Conservation (phyloP, 2,888 invertebrate species). For the Eupithecia inturbata region DNA sequence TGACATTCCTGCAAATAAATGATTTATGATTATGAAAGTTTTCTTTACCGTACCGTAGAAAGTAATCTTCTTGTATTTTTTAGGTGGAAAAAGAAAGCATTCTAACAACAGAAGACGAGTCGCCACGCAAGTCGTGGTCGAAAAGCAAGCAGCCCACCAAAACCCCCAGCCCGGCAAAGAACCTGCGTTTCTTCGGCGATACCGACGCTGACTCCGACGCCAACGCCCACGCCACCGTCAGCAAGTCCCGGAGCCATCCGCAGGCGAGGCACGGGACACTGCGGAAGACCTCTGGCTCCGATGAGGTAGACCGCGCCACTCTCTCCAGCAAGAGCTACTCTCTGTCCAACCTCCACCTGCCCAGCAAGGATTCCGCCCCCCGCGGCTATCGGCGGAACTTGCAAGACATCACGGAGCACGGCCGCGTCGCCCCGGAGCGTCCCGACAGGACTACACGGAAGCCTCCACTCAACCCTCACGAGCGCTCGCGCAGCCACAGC, state of each 20-base stretch:
- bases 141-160: constrained; percentile 67
- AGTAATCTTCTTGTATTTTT: constrained; percentile 16
- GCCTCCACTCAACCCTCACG: constrained; percentile 78
- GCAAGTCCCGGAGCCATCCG: constrained; percentile 47
- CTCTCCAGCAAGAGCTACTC: constrained; percentile 75
- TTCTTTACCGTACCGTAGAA: neutral
- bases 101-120: constrained; percentile 85
- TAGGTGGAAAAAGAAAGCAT: constrained; percentile 79
- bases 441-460: constrained; percentile 60
- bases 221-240: constrained; percentile 65
- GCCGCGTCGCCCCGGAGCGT: neutral
- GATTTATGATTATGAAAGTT: too few species aligned
- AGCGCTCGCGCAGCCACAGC: constrained; percentile 77
- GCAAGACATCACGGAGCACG: constrained; percentile 1
- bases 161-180: constrained; percentile 83
- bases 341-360: constrained; percentile 71
- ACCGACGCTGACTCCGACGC: constrained; percentile 91
- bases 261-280: constrained; percentile 59
- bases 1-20: too few species aligned
- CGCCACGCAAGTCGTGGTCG: constrained; percentile 68
- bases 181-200: constrained; percentile 92
- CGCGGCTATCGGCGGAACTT: neutral
- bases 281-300: constrained; percentile 77
- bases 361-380: neutral
- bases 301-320: constrained; percentile 72